These are phyloP conservation scores for Heliothis subflexa DNA, from an alignment of 1,140 invertebrate genomes.

Conservation along the genomic window DNA sequence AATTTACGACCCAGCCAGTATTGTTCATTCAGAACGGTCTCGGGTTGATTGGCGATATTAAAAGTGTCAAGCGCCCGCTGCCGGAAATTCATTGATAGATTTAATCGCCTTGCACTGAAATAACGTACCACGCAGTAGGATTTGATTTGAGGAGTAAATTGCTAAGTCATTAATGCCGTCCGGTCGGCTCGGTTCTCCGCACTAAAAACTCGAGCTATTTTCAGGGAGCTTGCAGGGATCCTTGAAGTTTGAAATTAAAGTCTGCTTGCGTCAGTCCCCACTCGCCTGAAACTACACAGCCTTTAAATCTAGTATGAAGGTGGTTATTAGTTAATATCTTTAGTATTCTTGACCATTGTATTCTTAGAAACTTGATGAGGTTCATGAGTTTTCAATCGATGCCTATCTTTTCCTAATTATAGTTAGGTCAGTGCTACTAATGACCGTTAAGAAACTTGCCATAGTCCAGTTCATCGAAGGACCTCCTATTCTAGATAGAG, in stretches of 20 bases:
- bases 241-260: conserved; percentile 66
- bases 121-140: conserved; percentile 64
- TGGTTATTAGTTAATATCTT: too few relatives aligned
- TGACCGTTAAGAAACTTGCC: too few relatives aligned
- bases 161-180: conserved; percentile 81
- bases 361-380: too few relatives aligned
- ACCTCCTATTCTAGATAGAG: too few relatives aligned
- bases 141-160: conserved; percentile 80
- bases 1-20: conserved; percentile 76
- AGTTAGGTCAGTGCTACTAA: too few relatives aligned
- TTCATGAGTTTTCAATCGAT: too few relatives aligned
- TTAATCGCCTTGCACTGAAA: conserved; percentile 77
- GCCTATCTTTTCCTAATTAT: too few relatives aligned
- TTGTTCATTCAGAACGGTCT: conserved; percentile 78
- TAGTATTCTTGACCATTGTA: too few relatives aligned
- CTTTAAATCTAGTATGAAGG: too few relatives aligned
- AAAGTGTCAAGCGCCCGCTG: conserved; percentile 77
- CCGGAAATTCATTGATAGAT: conserved; percentile 84
- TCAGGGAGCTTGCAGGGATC: conserved; percentile 60
- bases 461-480: too few relatives aligned
- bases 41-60: conserved; percentile 78
- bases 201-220: conserved; percentile 77
- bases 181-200: conserved; percentile 64
- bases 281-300: conserved; percentile 3
- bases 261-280: conserved; percentile 58